Evolutionary conservation across 35 echinoderm and acorn worm species (phyloP), one percentile per base, ranked within the genome.

Genomic region (Ophiothrix spiculata): DNA sequence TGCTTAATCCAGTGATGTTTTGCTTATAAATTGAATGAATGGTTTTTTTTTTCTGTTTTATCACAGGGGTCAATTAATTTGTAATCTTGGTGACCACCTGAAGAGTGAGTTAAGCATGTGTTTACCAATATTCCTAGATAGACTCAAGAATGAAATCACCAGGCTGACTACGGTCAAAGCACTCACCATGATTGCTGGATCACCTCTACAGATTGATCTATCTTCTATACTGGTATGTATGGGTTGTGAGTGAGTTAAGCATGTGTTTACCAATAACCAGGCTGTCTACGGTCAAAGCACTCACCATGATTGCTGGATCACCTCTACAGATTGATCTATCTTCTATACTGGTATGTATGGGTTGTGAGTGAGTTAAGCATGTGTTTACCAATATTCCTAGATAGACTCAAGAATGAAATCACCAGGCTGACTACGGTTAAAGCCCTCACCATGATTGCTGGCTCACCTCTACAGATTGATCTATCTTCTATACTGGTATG

Each of bases 61-160:
- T 49, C 6, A 29, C 78, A 93, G 91, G 91, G 91, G 95, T 21
- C 91, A 94, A 75, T 88, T 94, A 28, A 88, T 94, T 54, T 94
- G 92, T 64, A 98, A 98, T 64, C 86, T 98, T 38, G 95, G 95
- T 35, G 95, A 98, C 33, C 95, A 98, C 64, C 83, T 98, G 39
- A 85, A 87, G 64, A 85, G 88, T 36, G 91, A 98, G 78, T 39
- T 98, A 33, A 46, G 33, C 8, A 91, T 86, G 19, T 98, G 95
- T 91, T 74, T 98, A 77, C 95, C 95, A 0, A 98, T 98, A 74
- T 98, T 98, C 82, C 73, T 98, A 78, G 95, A 98, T 46, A 88
- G 95, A 39, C 86, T 98, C 34, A 88, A 86, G 89, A 98, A 98
- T 87, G 95, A 98, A 39, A 98, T 98, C 60, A 98, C 95, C 3